phyloP scores from a whole-genome alignment of 1,140 invertebrate species.

The Penaeus chinensis region DNA sequence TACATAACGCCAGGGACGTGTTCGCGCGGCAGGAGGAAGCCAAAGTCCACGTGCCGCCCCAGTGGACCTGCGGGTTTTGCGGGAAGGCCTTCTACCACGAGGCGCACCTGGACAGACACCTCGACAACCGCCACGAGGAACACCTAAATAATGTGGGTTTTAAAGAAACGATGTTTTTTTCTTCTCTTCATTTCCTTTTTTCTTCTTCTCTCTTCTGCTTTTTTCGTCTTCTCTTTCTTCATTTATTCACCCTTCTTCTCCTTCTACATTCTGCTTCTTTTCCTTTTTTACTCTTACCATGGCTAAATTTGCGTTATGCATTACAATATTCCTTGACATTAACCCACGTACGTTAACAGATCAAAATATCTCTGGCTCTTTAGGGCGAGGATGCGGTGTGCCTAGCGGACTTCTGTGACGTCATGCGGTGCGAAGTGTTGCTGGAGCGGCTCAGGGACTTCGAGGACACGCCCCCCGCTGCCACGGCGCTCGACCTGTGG shows the following conservation, averaged over 20 bases:
- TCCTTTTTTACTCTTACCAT: no score
- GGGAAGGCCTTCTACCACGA: constrained; percentile 93
- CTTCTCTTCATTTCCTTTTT: neutral
- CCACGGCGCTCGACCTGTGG: constrained; percentile 77
- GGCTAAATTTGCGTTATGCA: no score
- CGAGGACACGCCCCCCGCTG: constrained; percentile 63
- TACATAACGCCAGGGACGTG: constrained; percentile 87
- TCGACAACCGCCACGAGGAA: constrained; percentile 88
- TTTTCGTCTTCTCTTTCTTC: no score
- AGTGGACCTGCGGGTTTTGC: constrained; percentile 91
- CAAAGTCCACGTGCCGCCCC: constrained; percentile 83
- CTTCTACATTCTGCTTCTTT: no score
- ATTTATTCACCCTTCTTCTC: no score
- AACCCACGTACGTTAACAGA: no score
- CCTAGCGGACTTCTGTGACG: constrained; percentile 92
- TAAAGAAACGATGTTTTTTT: neutral
- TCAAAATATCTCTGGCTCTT: constrained; percentile 43
- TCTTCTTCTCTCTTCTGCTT: no score
- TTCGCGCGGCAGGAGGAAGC: constrained; percentile 85
- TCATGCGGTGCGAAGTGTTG: constrained; percentile 89
- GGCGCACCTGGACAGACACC: constrained; percentile 87
- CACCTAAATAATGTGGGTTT: constrained; percentile 82
- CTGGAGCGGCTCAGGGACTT: constrained; percentile 67
- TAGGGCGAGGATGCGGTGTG: constrained; percentile 91
- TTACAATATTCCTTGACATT: no score